Conservation (phyloP, 1,140 invertebrate genomes). For the Hyposmocoma kahamanoa region DNA sequence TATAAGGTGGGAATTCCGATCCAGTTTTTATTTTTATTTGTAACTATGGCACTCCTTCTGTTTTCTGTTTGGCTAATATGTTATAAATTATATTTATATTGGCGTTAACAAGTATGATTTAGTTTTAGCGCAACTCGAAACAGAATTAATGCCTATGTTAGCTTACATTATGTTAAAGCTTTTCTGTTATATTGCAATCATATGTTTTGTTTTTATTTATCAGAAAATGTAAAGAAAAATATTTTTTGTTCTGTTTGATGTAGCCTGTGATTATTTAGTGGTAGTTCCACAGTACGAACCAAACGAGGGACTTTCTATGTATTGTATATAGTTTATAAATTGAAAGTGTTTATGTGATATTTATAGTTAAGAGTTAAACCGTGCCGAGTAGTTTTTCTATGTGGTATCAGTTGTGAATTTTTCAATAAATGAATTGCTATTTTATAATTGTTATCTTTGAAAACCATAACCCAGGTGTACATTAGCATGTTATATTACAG, state of each 20-base stretch:
- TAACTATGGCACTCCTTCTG: too few relatives aligned
- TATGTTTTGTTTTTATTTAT: background rate
- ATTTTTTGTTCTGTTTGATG: slow-evolving; percentile 21
- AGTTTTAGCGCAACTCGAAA: too few relatives aligned
- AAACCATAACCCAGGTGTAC: background rate
- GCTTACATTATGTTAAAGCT: too few relatives aligned
- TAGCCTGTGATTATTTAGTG: slow-evolving; percentile 36
- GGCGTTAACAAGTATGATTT: too few relatives aligned
- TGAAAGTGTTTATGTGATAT: slow-evolving; percentile 70
- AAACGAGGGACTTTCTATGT: slow-evolving; percentile 48
- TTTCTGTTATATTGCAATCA: too few relatives aligned
- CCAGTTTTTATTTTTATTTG: too few relatives aligned
- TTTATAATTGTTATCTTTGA: slow-evolving; percentile 24
- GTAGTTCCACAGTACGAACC: slow-evolving; percentile 45
- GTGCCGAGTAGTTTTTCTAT: slow-evolving; percentile 73
- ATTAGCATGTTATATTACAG: too few relatives aligned
- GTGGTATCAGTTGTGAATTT: slow-evolving; percentile 72
- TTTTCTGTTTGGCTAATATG: too few relatives aligned
- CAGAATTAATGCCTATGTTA: too few relatives aligned
- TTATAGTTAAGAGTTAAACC: slow-evolving; percentile 72
- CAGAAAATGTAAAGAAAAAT: background rate
- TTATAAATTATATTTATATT: too few relatives aligned
- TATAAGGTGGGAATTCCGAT: too few relatives aligned
- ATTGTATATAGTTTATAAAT: slow-evolving; percentile 68
- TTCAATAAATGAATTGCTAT: slow-evolving; percentile 67